Evolutionary conservation across 2,113 vertebrate species (phyloP).

Genomic region (Anhinga rufa): DNA sequence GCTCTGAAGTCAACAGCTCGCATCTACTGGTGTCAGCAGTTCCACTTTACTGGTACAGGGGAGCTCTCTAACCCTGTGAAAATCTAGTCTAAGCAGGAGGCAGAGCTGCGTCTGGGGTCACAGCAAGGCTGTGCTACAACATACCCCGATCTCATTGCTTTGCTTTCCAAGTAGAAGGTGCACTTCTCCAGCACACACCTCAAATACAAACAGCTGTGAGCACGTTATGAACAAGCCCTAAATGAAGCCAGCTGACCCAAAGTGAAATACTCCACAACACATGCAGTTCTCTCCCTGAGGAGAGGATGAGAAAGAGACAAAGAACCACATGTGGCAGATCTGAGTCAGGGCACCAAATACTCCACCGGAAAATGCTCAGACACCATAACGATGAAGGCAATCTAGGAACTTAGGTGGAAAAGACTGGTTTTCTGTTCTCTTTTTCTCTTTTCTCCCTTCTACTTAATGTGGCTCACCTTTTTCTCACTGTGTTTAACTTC

Average conservation of each 20-base stretch:
- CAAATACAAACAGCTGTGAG: neutral
- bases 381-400: neutral
- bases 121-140: neutral
- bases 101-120: neutral
- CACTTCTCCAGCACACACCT: neutral
- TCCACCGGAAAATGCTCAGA: conserved; percentile 30
- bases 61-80: neutral
- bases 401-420: conserved; percentile 8
- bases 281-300: neutral
- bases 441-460: neutral
- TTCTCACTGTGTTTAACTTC: neutral
- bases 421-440: conserved; percentile 30
- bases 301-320: neutral
- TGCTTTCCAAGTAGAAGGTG: neutral
- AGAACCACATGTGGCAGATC: neutral
- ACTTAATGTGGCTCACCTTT: neutral
- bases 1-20: neutral
- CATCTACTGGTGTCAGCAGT: neutral
- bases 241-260: neutral
- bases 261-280: neutral
- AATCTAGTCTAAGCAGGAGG: neutral
- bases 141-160: fast-evolving
- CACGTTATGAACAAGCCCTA: neutral
- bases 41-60: neutral
- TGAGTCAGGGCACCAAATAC: conserved; percentile 1